phyloP scores from a whole-genome alignment of 2,888 invertebrate species.

The Tetanocera ferruginea region DNA sequence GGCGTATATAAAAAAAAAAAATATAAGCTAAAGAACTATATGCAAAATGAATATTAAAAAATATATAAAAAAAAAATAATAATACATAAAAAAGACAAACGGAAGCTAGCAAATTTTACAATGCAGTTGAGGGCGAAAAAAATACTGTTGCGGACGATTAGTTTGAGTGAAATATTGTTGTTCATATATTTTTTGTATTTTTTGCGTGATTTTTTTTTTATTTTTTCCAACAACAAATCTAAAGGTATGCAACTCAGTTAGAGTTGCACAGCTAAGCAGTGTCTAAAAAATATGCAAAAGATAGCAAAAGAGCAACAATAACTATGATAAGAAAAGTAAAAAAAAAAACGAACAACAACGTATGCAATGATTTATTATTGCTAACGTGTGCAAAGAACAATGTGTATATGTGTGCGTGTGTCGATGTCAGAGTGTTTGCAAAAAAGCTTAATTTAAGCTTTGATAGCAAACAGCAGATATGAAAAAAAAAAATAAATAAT shows the following conservation, averaged over 20 bases:
- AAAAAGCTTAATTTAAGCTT: too few species aligned
- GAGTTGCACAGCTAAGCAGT: neutral
- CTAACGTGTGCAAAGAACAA: neutral
- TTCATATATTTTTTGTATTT: constrained; percentile 20
- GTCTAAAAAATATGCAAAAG: constrained; percentile 25
- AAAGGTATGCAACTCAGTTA: neutral
- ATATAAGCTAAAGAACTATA: too few species aligned
- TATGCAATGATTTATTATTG: constrained; percentile 14
- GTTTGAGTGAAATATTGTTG: constrained; percentile 36
- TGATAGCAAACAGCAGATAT: too few species aligned
- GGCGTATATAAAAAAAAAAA: constrained; percentile 9
- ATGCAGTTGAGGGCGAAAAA: neutral
- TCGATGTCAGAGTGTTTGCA: too few species aligned
- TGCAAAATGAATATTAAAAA: too few species aligned
- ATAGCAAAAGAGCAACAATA: constrained; percentile 12
- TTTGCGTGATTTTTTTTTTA: neutral
- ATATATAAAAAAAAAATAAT: too few species aligned
- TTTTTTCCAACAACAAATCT: neutral
- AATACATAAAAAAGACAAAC: too few species aligned
- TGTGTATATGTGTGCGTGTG: too few species aligned
- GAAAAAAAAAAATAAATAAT: too few species aligned
- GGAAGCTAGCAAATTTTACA: neutral
- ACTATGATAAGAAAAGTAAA: neutral
- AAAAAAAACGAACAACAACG: too few species aligned
- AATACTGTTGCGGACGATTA: constrained; percentile 24